These are phyloP conservation scores for Aleiodes sp. DNA, from an alignment of 1,140 invertebrate species.

Conservation along the genomic window DNA sequence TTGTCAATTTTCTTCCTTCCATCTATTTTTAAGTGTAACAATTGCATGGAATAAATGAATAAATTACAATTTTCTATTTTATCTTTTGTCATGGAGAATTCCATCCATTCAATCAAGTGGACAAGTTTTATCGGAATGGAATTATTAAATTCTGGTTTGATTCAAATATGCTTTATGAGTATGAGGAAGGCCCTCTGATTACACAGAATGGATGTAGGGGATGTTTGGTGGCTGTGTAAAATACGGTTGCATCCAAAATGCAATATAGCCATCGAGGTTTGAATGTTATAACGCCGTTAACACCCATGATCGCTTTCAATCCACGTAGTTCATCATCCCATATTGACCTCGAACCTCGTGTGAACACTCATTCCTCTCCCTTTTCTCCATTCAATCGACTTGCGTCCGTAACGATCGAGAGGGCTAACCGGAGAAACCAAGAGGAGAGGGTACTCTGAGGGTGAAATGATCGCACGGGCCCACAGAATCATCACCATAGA, in stretches of 20 bases:
- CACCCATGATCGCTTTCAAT: conserved; percentile 65
- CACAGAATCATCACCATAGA: conserved; percentile 42
- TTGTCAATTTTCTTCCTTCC: too few species aligned
- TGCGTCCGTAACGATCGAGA: conserved; percentile 2
- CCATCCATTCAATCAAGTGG: neutral
- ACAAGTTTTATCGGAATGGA: neutral
- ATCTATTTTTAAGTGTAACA: too few species aligned
- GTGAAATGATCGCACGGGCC: conserved; percentile 35
- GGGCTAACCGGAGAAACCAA: conserved; percentile 3
- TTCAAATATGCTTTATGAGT: conserved; percentile 7
- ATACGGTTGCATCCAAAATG: conserved; percentile 41
- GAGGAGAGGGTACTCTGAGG: too few species aligned
- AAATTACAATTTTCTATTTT: too few species aligned
- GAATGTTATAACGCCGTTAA: conserved; percentile 61
- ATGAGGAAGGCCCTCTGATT: neutral
- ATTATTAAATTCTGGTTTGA: neutral
- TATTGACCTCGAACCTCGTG: conserved; percentile 45
- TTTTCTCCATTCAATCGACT: conserved; percentile 5
- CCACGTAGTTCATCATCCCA: conserved; percentile 62
- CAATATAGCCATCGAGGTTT: conserved; percentile 44
- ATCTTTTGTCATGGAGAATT: too few species aligned
- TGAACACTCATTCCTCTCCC: conserved; percentile 28
- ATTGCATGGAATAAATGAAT: too few species aligned
- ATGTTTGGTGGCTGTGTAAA: conserved; percentile 21
- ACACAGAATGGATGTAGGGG: neutral